A percentile compares a stretch with the other conserved stretches of the same genome.
phyloP scores from a whole-genome alignment of 2,113 vertebrate genomes.

The Nanorana parkeri region DNA sequence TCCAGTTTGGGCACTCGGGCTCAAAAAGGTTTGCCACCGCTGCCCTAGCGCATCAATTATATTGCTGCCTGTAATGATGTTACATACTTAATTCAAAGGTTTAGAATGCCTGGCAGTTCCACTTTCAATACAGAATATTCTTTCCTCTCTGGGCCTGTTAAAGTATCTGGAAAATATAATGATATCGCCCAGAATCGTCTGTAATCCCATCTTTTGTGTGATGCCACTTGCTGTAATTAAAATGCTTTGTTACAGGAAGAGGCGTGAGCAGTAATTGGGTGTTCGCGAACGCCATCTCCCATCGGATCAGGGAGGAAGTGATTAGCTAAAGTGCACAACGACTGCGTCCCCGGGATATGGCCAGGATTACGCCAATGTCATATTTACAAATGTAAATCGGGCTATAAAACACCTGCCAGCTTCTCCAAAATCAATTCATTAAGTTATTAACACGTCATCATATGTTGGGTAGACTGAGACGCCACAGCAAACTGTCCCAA shows the following conservation, averaged over 20 bases:
- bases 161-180: not conserved
- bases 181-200: not conserved
- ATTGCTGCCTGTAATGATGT: too few relatives aligned
- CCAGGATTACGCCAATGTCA: slow-evolving; percentile 16
- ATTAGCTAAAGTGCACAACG: slow-evolving; percentile 31
- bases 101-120: too few relatives aligned
- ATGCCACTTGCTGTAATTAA: slow-evolving; percentile 12
- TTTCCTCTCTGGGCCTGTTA: not conserved
- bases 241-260: slow-evolving; percentile 12
- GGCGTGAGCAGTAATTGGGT: not conserved
- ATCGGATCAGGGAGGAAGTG: not conserved
- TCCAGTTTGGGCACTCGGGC: too few relatives aligned
- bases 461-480: not conserved
- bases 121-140: too few relatives aligned
- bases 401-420: not conserved
- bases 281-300: slow-evolving; percentile 26
- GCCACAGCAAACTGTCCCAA: not conserved
- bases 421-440: not conserved
- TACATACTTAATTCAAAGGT: too few relatives aligned
- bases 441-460: not conserved
- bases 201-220: slow-evolving; percentile 15
- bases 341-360: not conserved
- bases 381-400: not conserved
- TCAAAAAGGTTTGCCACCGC: too few relatives aligned
- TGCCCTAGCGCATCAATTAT: too few relatives aligned